Conservation (phyloP, 2,113 vertebrate genomes). For the Nematolebias whitei region DNA sequence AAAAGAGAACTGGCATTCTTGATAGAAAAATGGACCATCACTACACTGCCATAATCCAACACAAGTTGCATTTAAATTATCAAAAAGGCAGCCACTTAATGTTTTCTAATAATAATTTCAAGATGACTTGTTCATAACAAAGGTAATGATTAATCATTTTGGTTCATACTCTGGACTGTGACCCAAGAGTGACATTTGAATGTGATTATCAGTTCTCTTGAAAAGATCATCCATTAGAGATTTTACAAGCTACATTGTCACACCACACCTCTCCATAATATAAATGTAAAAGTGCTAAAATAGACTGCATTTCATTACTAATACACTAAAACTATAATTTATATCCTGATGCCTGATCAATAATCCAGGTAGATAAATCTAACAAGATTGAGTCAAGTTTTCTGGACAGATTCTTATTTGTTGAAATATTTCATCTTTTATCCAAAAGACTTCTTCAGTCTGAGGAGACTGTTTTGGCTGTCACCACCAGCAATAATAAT, state of each 20-base stretch:
- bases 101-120: constrained; percentile 9
- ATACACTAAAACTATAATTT: not conserved
- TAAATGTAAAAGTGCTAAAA: not conserved
- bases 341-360: no score
- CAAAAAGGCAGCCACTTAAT: not conserved
- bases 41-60: not conserved
- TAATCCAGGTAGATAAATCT: no score
- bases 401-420: no score
- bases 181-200: constrained; percentile 50
- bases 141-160: constrained; percentile 67
- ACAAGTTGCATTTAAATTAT: not conserved
- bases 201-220: constrained; percentile 55
- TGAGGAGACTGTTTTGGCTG: no score
- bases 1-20: not conserved
- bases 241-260: constrained; percentile 15
- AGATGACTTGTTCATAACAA: constrained; percentile 27
- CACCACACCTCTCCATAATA: not conserved
- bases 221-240: not conserved
- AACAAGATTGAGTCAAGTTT: no score
- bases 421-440: no score
- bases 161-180: constrained; percentile 73
- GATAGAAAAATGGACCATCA: not conserved
- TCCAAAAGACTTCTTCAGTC: no score
- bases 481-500: no score
- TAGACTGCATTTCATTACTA: not conserved